phyloP scores from a whole-genome alignment of 2,113 vertebrate species.

The Mastomys coucha region DNA sequence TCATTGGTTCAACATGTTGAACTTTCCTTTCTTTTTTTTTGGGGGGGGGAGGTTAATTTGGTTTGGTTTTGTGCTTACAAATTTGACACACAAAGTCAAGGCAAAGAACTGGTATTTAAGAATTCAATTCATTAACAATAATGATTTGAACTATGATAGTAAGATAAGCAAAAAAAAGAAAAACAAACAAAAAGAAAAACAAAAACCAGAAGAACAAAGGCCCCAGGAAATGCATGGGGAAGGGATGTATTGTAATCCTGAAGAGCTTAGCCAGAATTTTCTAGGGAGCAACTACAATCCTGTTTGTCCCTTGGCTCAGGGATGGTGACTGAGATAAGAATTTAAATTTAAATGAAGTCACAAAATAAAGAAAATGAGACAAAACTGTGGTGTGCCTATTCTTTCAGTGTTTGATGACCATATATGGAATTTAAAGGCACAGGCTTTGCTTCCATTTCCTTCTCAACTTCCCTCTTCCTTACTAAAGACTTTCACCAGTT shows the following conservation, averaged over 20 bases:
- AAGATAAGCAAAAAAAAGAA: not conserved
- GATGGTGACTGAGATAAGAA: not conserved
- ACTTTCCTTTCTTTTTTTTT: no score
- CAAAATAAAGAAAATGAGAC: not conserved
- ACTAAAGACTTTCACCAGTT: not conserved
- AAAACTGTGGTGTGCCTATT: slow-evolving; percentile 22
- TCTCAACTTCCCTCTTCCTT: not conserved
- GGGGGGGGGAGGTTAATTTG: not conserved
- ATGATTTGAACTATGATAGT: not conserved
- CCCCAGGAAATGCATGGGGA: not conserved
- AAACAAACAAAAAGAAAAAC: not conserved
- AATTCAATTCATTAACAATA: not conserved
- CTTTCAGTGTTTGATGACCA: slow-evolving; percentile 45
- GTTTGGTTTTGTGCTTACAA: not conserved
- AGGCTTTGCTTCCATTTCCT: not conserved
- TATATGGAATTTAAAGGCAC: not conserved
- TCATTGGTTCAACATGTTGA: not conserved
- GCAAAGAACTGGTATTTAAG: slow-evolving; percentile 6
- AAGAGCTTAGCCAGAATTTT: not conserved
- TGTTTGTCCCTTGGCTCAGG: not conserved
- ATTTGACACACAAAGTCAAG: slow-evolving; percentile 9
- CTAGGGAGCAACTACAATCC: not conserved
- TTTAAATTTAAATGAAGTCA: slow-evolving; percentile 60
- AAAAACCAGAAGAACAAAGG: not conserved
- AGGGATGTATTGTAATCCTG: not conserved